Conservation (phyloP, 2,888 invertebrate species). For the Prosopocoilus inquinatus region DNA sequence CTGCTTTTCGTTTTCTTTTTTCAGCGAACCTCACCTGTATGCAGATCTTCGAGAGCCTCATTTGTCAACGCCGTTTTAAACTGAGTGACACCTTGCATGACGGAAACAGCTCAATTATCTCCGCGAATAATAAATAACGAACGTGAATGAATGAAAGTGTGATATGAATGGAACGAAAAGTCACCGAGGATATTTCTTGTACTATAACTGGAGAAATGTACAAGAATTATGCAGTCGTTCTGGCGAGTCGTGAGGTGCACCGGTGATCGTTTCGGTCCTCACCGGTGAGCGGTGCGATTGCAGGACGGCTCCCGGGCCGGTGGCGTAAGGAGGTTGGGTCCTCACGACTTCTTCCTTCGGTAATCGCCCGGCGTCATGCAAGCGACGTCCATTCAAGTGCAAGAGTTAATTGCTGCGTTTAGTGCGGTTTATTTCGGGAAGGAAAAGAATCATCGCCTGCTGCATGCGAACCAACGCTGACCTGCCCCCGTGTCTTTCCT, state of each 20-base stretch:
- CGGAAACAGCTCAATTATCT: conserved; percentile 11
- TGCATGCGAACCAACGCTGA: conserved; percentile 5
- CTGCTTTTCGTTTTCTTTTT: too few species aligned
- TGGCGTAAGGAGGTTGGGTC: conserved; percentile 5
- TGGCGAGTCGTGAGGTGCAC: not conserved
- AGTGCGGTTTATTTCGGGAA: conserved; percentile 5
- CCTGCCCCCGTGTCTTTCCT: too few species aligned
- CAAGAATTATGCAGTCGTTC: conserved; percentile 7
- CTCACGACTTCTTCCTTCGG: conserved; percentile 7
- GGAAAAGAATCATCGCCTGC: conserved; percentile 9
- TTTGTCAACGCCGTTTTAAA: not conserved
- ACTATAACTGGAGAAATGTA: conserved; percentile 6
- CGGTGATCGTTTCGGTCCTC: conserved; percentile 2
- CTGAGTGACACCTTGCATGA: conserved; percentile 3
- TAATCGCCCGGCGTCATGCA: conserved; percentile 9
- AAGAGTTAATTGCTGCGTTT: conserved; percentile 13
- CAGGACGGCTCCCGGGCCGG: conserved; percentile 8
- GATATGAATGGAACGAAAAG: conserved; percentile 9
- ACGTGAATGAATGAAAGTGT: conserved; percentile 15
- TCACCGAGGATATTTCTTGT: not conserved
- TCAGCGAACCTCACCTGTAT: not conserved
- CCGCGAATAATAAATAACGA: conserved; percentile 5
- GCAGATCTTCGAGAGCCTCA: not conserved
- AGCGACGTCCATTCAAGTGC: conserved; percentile 6
- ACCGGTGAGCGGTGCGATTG: conserved; percentile 5